Conservation (phyloP, 1,140 invertebrate genomes). For the Drosophila oshimai region DNA sequence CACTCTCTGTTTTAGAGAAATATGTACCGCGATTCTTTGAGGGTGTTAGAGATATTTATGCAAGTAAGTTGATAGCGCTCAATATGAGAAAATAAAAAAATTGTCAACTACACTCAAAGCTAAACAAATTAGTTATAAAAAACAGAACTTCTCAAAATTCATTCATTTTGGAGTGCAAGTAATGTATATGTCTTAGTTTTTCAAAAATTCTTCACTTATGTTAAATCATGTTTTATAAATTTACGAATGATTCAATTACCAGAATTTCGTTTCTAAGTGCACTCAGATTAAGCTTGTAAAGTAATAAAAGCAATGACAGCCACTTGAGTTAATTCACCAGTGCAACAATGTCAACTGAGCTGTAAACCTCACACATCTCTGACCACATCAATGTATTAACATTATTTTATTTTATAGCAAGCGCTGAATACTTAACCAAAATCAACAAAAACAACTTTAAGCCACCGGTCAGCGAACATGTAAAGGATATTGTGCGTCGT, state of each 20-base stretch:
- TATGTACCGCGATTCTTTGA: conserved; percentile 93
- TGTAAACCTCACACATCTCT: background rate
- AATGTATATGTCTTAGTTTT: too few relatives aligned
- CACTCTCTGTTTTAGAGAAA: conserved; percentile 91
- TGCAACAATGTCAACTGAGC: too few relatives aligned
- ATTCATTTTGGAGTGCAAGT: too few relatives aligned
- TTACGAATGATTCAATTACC: too few relatives aligned
- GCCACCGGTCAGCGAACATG: conserved; percentile 91
- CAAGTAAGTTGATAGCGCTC: conserved; percentile 85
- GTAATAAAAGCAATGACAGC: background rate
- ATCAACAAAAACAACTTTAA: conserved; percentile 95
- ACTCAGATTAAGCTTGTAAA: too few relatives aligned
- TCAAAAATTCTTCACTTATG: background rate
- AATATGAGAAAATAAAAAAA: background rate
- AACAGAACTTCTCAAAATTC: too few relatives aligned
- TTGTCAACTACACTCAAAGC: background rate
- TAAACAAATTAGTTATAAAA: too few relatives aligned
- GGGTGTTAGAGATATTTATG: conserved; percentile 90
- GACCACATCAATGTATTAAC: background rate
- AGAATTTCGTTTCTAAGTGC: too few relatives aligned
- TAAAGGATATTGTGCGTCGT: conserved; percentile 92
- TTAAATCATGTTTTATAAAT: too few relatives aligned
- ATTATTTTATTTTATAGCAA: conserved; percentile 84
- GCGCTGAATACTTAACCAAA: conserved; percentile 88
- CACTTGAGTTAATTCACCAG: background rate